phyloP scores from a whole-genome alignment of 1,140 invertebrate genomes.

The Eriosoma lanigerum region DNA sequence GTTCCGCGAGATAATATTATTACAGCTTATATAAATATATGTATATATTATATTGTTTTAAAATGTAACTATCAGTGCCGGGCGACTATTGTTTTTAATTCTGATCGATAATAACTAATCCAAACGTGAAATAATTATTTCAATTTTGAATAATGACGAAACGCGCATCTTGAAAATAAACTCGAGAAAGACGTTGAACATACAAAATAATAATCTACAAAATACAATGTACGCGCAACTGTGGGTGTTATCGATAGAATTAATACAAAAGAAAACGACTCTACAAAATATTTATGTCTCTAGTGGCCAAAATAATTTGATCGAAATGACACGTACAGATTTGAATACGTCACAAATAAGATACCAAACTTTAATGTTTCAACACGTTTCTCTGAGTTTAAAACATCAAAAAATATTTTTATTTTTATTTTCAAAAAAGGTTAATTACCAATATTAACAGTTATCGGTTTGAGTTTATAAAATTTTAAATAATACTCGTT shows the following conservation, averaged over 20 bases:
- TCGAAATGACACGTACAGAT: constrained; percentile 23
- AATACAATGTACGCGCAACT: no score
- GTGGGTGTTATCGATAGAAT: no score
- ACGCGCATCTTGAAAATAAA: background rate
- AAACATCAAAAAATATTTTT: background rate
- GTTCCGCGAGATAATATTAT: background rate
- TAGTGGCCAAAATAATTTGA: constrained; percentile 10
- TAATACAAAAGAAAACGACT: background rate
- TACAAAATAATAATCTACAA: no score
- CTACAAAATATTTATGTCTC: background rate
- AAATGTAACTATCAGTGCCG: background rate
- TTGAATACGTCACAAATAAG: background rate
- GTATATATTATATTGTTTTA: background rate
- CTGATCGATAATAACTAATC: background rate
- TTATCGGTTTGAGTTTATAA: background rate
- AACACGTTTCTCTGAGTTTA: background rate
- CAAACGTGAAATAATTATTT: background rate
- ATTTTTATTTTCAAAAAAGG: background rate
- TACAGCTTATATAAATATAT: no score
- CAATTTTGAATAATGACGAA: background rate
- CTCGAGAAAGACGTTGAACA: background rate
- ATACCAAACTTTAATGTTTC: background rate
- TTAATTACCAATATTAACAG: no score
- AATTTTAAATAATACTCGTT: background rate
- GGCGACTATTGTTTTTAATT: background rate